Conservation (phyloP, 1,140 invertebrate species). For the Pseudomyrmex sp. region DNA sequence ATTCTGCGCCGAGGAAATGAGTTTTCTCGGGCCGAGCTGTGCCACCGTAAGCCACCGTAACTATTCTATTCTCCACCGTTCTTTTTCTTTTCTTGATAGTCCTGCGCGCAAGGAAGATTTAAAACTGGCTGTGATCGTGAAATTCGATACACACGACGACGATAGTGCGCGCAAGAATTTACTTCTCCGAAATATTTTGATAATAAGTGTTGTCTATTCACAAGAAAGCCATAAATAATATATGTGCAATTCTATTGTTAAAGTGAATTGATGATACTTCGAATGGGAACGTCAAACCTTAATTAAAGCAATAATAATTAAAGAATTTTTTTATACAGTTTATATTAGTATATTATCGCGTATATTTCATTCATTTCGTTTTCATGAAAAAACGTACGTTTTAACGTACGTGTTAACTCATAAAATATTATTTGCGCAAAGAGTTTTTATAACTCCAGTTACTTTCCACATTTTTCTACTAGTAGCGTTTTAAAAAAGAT, state of each 20-base stretch:
- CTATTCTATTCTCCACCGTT: constrained; percentile 49
- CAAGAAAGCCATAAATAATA: background rate
- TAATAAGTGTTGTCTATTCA: background rate
- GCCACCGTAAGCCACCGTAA: constrained; percentile 36
- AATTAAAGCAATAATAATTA: background rate
- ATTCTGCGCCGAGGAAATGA: constrained; percentile 77
- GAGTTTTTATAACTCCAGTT: constrained; percentile 3
- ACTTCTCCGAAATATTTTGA: background rate
- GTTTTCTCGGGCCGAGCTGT: constrained; percentile 65
- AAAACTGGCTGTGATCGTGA: constrained; percentile 32
- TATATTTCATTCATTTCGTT: background rate
- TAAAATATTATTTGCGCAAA: constrained; percentile 20
- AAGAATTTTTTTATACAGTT: background rate
- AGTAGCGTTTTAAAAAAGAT: constrained; percentile 7
- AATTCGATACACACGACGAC: constrained; percentile 31
- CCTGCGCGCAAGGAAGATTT: constrained; percentile 11
- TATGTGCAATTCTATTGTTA: background rate
- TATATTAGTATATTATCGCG: background rate
- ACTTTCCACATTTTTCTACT: background rate
- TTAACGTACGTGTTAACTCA: background rate
- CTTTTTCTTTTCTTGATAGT: constrained; percentile 26
- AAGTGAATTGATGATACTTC: background rate
- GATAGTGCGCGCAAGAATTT: background rate
- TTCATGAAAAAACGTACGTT: background rate
- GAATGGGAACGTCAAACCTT: background rate